Evolutionary conservation across 2,113 vertebrate species (phyloP).

Genomic region (Ctenodactylus gundi): DNA sequence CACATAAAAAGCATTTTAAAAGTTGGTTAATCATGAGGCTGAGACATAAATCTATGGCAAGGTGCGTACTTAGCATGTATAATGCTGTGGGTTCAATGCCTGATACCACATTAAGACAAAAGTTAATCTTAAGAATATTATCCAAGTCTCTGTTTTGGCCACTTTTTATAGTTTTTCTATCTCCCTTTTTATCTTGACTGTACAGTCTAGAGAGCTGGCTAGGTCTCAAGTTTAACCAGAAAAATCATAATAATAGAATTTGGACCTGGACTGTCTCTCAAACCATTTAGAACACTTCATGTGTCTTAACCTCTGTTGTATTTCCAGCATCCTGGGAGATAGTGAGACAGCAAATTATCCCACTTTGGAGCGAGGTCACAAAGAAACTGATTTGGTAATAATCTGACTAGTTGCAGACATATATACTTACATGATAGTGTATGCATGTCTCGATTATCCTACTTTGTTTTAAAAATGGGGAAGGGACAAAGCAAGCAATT

Average conservation of each 20-base stretch:
- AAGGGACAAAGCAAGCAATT: neutral
- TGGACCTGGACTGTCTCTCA: neutral
- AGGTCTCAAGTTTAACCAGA: neutral
- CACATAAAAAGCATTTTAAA: neutral
- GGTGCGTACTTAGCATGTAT: neutral
- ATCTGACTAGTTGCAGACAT: neutral
- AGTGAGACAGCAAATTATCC: neutral
- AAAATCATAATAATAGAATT: neutral
- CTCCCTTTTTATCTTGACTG: neutral
- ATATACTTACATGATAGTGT: neutral
- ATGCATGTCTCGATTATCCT: neutral
- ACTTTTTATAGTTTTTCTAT: neutral
- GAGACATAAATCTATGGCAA: neutral
- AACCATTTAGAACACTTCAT: neutral
- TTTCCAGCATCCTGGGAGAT: neutral
- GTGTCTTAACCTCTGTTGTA: constrained; percentile 2
- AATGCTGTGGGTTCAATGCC: neutral
- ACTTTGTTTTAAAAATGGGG: neutral
- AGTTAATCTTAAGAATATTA: neutral
- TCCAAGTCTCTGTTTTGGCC: neutral
- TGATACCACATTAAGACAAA: neutral
- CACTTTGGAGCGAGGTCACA: neutral
- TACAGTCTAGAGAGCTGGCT: neutral
- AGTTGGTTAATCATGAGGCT: neutral
- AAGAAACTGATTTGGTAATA: neutral